A percentile compares a stretch with the other conserved stretches of the same genome.
These are phyloP conservation scores for Conus ventricosus DNA, from an alignment of 1,140 invertebrate genomes.

Conservation along the genomic window DNA sequence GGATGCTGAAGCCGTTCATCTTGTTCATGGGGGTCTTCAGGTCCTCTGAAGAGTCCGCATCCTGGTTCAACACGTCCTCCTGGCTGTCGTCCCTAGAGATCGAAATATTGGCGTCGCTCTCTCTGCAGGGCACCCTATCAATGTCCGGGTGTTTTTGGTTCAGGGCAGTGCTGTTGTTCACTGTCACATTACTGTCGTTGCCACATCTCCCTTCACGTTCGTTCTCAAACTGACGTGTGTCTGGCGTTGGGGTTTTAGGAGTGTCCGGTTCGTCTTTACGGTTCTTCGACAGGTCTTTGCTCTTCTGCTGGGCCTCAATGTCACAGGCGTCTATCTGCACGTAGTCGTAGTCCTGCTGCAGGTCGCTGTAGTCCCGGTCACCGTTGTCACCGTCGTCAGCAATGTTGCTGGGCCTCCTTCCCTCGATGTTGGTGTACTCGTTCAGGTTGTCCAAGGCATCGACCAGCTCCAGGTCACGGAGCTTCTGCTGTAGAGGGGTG, in stretches of 20 bases:
- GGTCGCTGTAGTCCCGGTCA: conserved; percentile 59
- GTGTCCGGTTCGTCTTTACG: background rate
- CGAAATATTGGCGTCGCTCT: background rate
- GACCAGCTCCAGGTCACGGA: background rate
- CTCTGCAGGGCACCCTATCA: conserved; percentile 37
- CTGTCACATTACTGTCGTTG: background rate
- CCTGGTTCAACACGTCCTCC: background rate
- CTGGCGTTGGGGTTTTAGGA: background rate
- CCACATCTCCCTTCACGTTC: background rate
- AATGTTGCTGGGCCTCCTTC: background rate
- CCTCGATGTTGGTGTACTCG: conserved; percentile 12
- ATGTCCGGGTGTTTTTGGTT: background rate
- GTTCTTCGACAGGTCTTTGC: conserved; percentile 64
- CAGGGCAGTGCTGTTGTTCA: background rate
- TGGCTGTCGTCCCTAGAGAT: background rate
- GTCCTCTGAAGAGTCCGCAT: conserved; percentile 30
- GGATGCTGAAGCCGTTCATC: conserved; percentile 29
- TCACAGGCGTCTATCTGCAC: conserved; percentile 91
- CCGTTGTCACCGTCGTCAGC: conserved; percentile 36
- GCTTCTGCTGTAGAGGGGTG: conserved; percentile 52
- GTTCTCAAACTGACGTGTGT: background rate
- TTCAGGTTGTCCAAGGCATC: conserved; percentile 29
- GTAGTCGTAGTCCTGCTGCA: conserved; percentile 91
- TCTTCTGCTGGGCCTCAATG: conserved; percentile 74
- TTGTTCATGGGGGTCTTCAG: conserved; percentile 60